A percentile compares a stretch with the other conserved stretches of the same genome.
Evolutionary conservation across 1,140 invertebrate species (phyloP).

Genomic region (Drosophila nebulosa): DNA sequence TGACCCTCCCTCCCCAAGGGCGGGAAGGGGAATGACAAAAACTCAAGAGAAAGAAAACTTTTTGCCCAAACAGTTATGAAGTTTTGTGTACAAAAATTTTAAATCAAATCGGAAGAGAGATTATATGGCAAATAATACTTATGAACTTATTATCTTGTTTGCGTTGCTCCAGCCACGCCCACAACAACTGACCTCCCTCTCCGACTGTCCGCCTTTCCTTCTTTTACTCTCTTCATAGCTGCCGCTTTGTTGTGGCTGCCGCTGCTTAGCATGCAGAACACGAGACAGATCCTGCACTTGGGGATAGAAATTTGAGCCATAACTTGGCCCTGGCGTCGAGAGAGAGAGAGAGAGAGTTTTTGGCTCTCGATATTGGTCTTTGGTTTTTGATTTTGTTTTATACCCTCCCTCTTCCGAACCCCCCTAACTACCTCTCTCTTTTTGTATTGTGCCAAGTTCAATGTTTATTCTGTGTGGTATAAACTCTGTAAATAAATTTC

Average conservation of each 20-base stretch:
- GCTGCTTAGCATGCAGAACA: constrained; percentile 67
- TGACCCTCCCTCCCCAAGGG: not conserved
- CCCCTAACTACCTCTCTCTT: not conserved
- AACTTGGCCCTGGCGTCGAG: constrained; percentile 55
- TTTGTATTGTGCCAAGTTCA: constrained; percentile 60
- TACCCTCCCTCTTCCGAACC: not conserved
- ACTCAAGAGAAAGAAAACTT: not conserved
- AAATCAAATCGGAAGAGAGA: constrained; percentile 68
- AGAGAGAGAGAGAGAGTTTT: constrained; percentile 34
- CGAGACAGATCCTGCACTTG: constrained; percentile 52
- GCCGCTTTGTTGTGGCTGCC: constrained; percentile 20
- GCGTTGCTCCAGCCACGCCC: constrained; percentile 45
- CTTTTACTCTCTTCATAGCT: not conserved
- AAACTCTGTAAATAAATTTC: constrained; percentile 79
- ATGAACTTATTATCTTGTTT: constrained; percentile 80
- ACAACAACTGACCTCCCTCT: constrained; percentile 1
- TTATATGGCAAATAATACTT: constrained; percentile 77
- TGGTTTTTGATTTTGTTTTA: constrained; percentile 53
- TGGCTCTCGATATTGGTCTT: constrained; percentile 64
- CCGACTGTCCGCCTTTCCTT: not conserved
- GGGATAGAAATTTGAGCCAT: constrained; percentile 74
- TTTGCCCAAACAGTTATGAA: constrained; percentile 56
- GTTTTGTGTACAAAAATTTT: constrained; percentile 50
- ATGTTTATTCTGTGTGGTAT: constrained; percentile 75
- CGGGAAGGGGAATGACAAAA: not conserved